Evolutionary conservation across 2,113 vertebrate species (phyloP).

Genomic region (Ceyx melanurus): DNA sequence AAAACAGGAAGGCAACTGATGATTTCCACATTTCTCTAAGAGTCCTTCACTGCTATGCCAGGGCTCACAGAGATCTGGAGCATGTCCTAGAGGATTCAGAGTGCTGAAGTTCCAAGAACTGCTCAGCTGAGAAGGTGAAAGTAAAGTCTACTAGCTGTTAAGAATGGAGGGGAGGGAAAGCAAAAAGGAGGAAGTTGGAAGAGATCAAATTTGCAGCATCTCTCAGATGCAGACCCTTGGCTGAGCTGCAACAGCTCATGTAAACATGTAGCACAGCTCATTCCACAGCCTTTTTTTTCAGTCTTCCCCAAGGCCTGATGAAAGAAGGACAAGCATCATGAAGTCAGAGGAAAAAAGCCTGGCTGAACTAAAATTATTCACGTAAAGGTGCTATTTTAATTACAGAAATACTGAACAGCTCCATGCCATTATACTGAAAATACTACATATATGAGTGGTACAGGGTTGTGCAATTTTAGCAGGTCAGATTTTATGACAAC

Average conservation of each 20-base stretch:
- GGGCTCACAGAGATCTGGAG: background rate
- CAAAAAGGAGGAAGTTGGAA: background rate
- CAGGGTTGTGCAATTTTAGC: background rate
- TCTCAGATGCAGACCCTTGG: background rate
- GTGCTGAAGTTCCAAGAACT: background rate
- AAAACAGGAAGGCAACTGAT: background rate
- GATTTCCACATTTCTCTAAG: background rate
- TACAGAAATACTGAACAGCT: background rate
- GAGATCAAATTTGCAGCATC: background rate
- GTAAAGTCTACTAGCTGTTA: background rate
- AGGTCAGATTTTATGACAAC: background rate
- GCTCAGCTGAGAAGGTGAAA: background rate
- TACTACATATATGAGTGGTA: background rate
- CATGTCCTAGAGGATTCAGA: background rate
- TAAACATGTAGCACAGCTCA: background rate
- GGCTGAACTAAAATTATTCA: background rate
- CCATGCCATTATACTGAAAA: background rate
- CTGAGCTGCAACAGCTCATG: background rate
- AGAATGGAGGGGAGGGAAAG: background rate
- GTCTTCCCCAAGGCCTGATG: background rate
- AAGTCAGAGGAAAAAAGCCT: background rate
- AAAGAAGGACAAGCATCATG: background rate
- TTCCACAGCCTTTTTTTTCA: background rate
- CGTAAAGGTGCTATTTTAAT: background rate
- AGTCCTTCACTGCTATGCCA: background rate